Evolutionary conservation across 2,113 vertebrate genomes (phyloP), one percentile per base, ranked within the genome.

Genomic region (Dendropsophus ebraccatus): DNA sequence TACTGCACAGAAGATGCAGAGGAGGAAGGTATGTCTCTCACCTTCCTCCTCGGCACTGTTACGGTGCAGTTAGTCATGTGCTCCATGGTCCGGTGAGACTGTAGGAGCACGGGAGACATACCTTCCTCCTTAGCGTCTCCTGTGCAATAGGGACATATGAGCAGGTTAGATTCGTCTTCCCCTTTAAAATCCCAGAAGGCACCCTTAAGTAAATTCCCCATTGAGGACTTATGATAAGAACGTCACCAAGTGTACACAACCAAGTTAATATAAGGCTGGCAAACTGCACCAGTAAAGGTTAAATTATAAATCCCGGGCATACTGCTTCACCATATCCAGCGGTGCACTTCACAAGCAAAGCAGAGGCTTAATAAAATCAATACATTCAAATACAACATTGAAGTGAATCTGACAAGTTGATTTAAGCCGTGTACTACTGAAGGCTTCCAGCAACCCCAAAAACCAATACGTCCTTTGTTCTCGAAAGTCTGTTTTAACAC

Each of bases 291-390:
- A n/a, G n/a, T 65, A 65, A 67, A 28, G 45, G n/a, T 28, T 50
- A 50, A 76, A 75, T 16, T 14, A 49, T 49, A 75, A 47, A 75
- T 14, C 12, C n/a, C 11, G 4, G 19, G n/a, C 47, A 49, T 17
- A 14, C 47, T 50, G 11, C 45, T 52, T 30, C 47, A 52, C 45
- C 13, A 50, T 16, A 28, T n/a, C 72, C n/a, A 47, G n/a, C 72
- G 47, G 41, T 14, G 28, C 52, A 75, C 4, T 17, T 25, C 25
- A 32, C 28, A 19, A n/a, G 74, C 25, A 30, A 30, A 76, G 16
- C 14, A 60, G 54, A 58, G 77, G 54, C 58, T 80, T 80, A 80
- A 80, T 80, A 80, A 62, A 80, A 80, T 80, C 77, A 80, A 28
- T 80, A 62, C 54, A 80, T 62, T 80, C 17, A 60, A 62, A 80